These are phyloP conservation scores for Bucorvus abyssinicus DNA, from an alignment of 2,797 vertebrate species.

Conservation along the genomic window DNA sequence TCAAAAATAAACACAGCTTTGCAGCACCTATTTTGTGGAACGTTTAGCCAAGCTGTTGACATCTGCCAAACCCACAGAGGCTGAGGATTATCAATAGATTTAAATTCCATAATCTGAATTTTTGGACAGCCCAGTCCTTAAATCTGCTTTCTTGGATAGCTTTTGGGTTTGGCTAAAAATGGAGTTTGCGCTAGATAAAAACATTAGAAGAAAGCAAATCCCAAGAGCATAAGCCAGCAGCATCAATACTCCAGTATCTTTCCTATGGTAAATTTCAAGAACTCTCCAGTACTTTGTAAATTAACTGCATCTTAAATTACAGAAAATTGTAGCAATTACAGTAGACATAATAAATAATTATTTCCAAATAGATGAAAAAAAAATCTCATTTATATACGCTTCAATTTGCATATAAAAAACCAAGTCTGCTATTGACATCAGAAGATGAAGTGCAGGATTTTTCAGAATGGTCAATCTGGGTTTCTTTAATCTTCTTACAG, in stretches of 20 bases:
- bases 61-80: neutral
- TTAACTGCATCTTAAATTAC: neutral
- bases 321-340: neutral
- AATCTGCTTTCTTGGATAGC: neutral
- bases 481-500: neutral
- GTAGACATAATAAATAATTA: neutral
- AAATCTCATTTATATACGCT: neutral
- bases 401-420: neutral
- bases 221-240: neutral
- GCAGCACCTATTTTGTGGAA: neutral
- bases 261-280: neutral
- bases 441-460: neutral
- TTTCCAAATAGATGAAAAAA: neutral
- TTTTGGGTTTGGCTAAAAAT: neutral
- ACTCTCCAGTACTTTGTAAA: neutral
- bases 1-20: conserved; percentile 15
- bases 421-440: neutral
- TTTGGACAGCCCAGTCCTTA: neutral
- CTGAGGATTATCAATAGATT: neutral
- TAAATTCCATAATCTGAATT: neutral
- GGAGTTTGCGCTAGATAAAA: neutral
- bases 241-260: neutral
- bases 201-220: neutral
- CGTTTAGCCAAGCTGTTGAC: neutral
- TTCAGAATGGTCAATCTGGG: neutral